These are phyloP conservation scores for Leptinotarsa juncta DNA, from an alignment of 2,888 invertebrate genomes.

Conservation along the genomic window DNA sequence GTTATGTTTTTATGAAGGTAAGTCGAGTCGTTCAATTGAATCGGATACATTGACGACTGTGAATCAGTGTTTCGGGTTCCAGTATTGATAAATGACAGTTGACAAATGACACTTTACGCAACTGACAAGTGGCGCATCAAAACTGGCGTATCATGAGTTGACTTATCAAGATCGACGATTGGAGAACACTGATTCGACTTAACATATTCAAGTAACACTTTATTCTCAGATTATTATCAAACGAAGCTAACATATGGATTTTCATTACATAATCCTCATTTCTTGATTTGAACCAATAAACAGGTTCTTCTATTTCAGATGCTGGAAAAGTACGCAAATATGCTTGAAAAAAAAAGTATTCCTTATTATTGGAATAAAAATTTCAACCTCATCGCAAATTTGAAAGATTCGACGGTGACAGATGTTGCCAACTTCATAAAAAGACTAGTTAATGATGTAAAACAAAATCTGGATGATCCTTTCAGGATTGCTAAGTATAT, in stretches of 20 bases:
- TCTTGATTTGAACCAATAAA: too few relatives aligned
- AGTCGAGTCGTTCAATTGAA: slow-evolving; percentile 28
- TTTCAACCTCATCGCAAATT: slow-evolving; percentile 58
- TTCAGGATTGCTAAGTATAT: slow-evolving; percentile 55
- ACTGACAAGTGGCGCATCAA: too few relatives aligned
- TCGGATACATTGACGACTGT: neutral
- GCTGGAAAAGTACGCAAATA: slow-evolving; percentile 57
- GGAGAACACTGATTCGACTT: too few relatives aligned
- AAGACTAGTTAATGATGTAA: slow-evolving; percentile 63
- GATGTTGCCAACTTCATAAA: slow-evolving; percentile 63
- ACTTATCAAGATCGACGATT: too few relatives aligned
- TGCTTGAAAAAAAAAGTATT: slow-evolving; percentile 51
- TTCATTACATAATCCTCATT: too few relatives aligned
- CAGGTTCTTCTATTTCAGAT: slow-evolving; percentile 55
- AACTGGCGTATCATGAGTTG: too few relatives aligned
- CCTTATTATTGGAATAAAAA: slow-evolving; percentile 63
- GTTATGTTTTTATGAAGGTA: slow-evolving; percentile 58
- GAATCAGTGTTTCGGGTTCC: neutral
- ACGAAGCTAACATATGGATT: too few relatives aligned
- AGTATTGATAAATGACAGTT: too few relatives aligned
- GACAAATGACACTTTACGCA: too few relatives aligned
- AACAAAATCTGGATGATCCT: slow-evolving; percentile 52
- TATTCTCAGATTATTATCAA: too few relatives aligned
- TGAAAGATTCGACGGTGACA: slow-evolving; percentile 60
- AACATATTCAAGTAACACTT: too few relatives aligned